Percentiles rank a stretch among this genome's conserved stretches.
Conservation (phyloP, 2,888 invertebrate species). For the Notodonta dromedarius region DNA sequence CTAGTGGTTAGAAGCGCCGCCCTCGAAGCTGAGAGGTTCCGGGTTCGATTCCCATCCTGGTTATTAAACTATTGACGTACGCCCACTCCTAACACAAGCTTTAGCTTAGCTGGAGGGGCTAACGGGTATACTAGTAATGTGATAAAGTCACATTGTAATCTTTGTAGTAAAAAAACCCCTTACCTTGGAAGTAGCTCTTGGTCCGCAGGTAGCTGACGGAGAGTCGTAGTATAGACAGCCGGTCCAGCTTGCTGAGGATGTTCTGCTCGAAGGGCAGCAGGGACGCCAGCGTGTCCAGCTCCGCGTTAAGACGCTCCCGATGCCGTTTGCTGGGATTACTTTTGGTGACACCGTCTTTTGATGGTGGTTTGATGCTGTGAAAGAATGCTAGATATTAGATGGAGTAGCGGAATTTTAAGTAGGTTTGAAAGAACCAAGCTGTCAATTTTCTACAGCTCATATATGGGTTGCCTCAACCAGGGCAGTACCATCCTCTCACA, state of each 20-base stretch:
- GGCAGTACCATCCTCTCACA: no score
- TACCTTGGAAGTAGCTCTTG: slow-evolving; percentile 99
- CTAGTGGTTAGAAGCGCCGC: no score
- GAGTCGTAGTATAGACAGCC: slow-evolving; percentile 97
- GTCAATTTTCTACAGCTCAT: no score
- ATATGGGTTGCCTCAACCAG: no score
- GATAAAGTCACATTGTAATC: no score
- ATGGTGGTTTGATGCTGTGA: slow-evolving; percentile 96
- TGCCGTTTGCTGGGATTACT: slow-evolving; percentile 99
- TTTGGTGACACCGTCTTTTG: slow-evolving; percentile 97
- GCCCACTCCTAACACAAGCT: no score
- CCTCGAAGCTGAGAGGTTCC: no score
- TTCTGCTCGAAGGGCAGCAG: slow-evolving; percentile 98
- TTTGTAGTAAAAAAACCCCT: slow-evolving; percentile 48
- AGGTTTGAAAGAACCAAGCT: no score
- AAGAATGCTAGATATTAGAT: slow-evolving; percentile 19
- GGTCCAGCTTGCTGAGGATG: slow-evolving; percentile 98
- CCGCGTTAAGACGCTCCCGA: slow-evolving; percentile 98
- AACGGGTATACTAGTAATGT: no score
- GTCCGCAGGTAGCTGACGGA: slow-evolving; percentile 99
- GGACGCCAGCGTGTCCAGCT: slow-evolving; percentile 98
- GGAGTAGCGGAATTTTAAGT: neutral
- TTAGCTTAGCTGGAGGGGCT: no score
- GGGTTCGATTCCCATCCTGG: no score
- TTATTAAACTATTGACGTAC: no score